A percentile compares a stretch with the other conserved stretches of the same genome.
Conservation (phyloP, 2,797 vertebrate species). For the Gymnothorax reevesii region DNA sequence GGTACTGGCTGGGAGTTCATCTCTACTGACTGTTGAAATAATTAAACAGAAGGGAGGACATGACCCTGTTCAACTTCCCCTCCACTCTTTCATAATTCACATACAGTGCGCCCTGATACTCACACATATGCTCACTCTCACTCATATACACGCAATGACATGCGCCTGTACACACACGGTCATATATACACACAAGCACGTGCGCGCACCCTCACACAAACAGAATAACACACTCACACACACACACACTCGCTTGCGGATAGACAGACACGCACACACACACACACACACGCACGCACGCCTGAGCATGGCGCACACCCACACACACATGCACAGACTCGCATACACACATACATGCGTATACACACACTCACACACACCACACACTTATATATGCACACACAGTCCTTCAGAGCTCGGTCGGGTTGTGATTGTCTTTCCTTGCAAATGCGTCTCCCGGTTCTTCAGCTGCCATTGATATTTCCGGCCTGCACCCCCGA, state of each 20-base stretch:
- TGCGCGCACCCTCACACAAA: too few relatives aligned
- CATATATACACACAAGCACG: too few relatives aligned
- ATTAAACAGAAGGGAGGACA: neutral
- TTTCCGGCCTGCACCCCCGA: slow-evolving; percentile 24
- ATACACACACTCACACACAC: neutral
- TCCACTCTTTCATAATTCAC: neutral
- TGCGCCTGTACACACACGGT: too few relatives aligned
- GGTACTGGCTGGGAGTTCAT: neutral
- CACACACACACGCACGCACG: too few relatives aligned
- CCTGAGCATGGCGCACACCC: too few relatives aligned
- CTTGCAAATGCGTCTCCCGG: slow-evolving; percentile 35
- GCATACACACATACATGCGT: neutral
- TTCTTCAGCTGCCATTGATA: slow-evolving; percentile 45
- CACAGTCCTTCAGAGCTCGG: neutral
- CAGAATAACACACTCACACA: neutral
- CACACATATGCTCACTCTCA: too few relatives aligned
- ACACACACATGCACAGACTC: too few relatives aligned
- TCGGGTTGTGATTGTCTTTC: slow-evolving; percentile 37
- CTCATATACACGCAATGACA: too few relatives aligned
- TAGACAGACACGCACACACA: neutral
- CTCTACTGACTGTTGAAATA: neutral
- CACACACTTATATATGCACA: neutral
- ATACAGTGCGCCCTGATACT: too few relatives aligned
- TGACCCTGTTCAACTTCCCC: neutral
- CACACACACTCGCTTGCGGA: neutral